Evolutionary conservation across 1,140 invertebrate species (phyloP).

Genomic region (Ectropis grisescens): DNA sequence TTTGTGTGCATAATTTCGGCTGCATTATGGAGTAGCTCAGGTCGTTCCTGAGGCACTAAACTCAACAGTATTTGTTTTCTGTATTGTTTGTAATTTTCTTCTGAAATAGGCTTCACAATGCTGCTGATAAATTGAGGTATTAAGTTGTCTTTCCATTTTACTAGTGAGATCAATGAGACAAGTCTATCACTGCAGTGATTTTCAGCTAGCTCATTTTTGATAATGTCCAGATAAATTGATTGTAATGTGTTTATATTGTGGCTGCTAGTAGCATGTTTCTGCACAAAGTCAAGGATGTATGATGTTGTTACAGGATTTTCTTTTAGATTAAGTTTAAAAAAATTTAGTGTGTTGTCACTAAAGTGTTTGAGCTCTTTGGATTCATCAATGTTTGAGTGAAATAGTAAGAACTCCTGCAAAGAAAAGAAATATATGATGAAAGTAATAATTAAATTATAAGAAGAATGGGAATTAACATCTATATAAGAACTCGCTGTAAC

Average conservation of each 20-base stretch:
- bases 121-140: slow-evolving; percentile 32
- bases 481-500: too few relatives aligned
- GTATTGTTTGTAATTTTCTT: slow-evolving; percentile 40
- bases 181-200: slow-evolving; percentile 36
- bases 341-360: slow-evolving; percentile 24
- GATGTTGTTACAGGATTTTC: slow-evolving; percentile 51
- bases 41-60: slow-evolving; percentile 37
- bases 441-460: too few relatives aligned
- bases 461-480: too few relatives aligned
- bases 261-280: slow-evolving; percentile 21
- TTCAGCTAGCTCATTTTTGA: slow-evolving; percentile 36
- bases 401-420: slow-evolving; percentile 44
- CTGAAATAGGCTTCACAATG: slow-evolving; percentile 35
- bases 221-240: slow-evolving; percentile 35
- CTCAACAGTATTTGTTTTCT: slow-evolving; percentile 54
- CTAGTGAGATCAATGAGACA: slow-evolving; percentile 39
- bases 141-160: slow-evolving; percentile 38
- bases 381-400: slow-evolving; percentile 31
- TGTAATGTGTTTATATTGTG: slow-evolving; percentile 35
- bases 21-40: slow-evolving; percentile 32
- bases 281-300: slow-evolving; percentile 31
- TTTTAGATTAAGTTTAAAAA: slow-evolving; percentile 43
- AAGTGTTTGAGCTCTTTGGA: slow-evolving; percentile 28
- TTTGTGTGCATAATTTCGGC: slow-evolving; percentile 45
- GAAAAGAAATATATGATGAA: too few relatives aligned